Conservation (phyloP, 1,140 invertebrate genomes). For the Calliphora vicina region DNA sequence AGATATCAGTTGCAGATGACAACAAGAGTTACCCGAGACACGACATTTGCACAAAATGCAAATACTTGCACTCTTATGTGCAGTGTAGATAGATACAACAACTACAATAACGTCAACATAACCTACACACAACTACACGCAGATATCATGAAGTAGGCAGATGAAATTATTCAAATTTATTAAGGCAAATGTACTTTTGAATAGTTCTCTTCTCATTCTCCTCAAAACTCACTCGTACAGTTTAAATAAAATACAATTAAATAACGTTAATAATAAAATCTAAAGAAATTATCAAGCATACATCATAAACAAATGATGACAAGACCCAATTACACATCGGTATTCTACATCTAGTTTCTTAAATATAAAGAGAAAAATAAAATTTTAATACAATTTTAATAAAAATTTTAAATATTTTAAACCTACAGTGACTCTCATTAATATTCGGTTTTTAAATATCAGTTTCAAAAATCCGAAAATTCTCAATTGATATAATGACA, state of each 20-base stretch:
- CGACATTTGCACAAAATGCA: constrained; percentile 29
- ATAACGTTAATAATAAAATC: not conserved
- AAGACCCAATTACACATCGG: too few relatives aligned
- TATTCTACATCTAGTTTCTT: too few relatives aligned
- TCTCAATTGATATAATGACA: too few relatives aligned
- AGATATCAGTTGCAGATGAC: constrained; percentile 31
- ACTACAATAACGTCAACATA: not conserved
- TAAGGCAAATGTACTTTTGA: not conserved
- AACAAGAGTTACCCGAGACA: not conserved
- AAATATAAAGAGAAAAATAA: too few relatives aligned
- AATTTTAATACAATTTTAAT: too few relatives aligned
- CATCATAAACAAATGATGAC: too few relatives aligned
- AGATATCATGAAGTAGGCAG: not conserved
- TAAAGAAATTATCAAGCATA: too few relatives aligned
- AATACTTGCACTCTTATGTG: constrained; percentile 19
- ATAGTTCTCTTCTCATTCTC: not conserved
- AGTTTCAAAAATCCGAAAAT: too few relatives aligned
- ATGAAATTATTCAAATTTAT: not conserved
- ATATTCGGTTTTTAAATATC: too few relatives aligned
- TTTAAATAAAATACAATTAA: not conserved
- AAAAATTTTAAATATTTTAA: too few relatives aligned
- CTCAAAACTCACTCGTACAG: not conserved
- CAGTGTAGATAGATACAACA: not conserved
- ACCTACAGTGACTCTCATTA: too few relatives aligned
- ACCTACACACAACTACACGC: not conserved